Evolutionary conservation across 2,113 vertebrate species (phyloP), one percentile per base, ranked within the genome.

Genomic region (Protomyctophum bolini): DNA sequence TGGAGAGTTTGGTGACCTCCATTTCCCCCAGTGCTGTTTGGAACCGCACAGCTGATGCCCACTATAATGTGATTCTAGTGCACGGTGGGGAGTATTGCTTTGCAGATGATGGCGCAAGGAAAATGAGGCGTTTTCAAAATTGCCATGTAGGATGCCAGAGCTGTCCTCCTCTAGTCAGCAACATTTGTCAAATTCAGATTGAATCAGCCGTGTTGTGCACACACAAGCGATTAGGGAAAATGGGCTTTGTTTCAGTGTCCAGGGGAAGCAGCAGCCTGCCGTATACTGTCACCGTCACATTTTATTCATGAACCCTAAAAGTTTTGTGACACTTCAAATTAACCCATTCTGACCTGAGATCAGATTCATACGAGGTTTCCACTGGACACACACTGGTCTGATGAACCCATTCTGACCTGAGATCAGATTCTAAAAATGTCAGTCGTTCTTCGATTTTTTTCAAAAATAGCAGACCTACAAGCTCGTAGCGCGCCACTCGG

Each of bases 91-190:
- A 1, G 76, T 70, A 85, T 83, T 83, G 82, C 81, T 77, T 81
- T 76, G 75, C 84, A 86, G 70, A 90, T 84, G 81, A 87, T 82
- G 58, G 78, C 1, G 15, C 70, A 47, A 58, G 72, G 71, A 61
- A 90, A 86, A 90, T 84, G 83, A 88, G 86, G 73, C 6, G 14
- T 54, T 83, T 86, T 84, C 82, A 59, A 79, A 90, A 92, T 90
- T 86, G 85, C 72, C 51, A 66, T 83, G 85, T 75, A 79, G 80
- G 79, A 81, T 76, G 87, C 73, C 75, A 58, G 78, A 70, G 77
- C 74, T 73, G 73, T 84, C 72, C 77, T 75, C 50, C 68, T 82
- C 84, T 60, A 73, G 82, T 85, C 87, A 88, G 86, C 83, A 76
- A 63, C 87, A 88, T 90, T 87, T 83, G 83, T 87, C 82, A 84